Evolutionary conservation across 2,888 invertebrate genomes (phyloP), one percentile per base, ranked within the genome.

Genomic region (Eupithecia vulgata): DNA sequence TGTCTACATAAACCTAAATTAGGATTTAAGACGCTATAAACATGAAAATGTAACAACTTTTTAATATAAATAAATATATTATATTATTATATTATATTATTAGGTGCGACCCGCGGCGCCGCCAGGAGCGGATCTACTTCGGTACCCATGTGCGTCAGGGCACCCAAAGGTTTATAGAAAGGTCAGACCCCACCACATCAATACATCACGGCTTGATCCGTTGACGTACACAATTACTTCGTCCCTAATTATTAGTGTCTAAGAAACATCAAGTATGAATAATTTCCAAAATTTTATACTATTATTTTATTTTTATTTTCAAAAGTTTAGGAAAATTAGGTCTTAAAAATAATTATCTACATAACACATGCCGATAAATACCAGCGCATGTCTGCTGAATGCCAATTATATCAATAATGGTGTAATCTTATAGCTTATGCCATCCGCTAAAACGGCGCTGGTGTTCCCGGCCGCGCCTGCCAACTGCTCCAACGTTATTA

Each of bases 401-500:
- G n/a, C n/a, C n/a, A n/a, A n/a, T n/a, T n/a, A n/a, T 8, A 48
- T 48, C n/a, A n/a, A 7, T 48, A 48, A 48, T 10, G 21, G 62
- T 12, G 21, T 3, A 65, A n/a, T 62, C 42, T 30, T 35, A 35
- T n/a, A 25, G 17, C 52, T 78, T 77, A 37, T 0, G 2, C 68
- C 45, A 13, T 13, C 12, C 13, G 61, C n/a, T 12, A 71, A 80
- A 82, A 80, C 81, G 80, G 77, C 79, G 77, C 80, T 78, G 82
- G 81, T 80, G 79, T 81, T 79, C 79, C 81, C 82, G 82, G 85
- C 83, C 82, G 83, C 79, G 91, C 86, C 84, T 88, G 91, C 90
- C 91, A 91, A 90, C 90, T 91, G 91, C 84, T 88, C 85, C 88
- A 82, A 85, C 87, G 85, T 87, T 89, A 89, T 90, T 90, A 90